These are phyloP conservation scores for Pseudococcus viburni DNA, from an alignment of 2,888 invertebrate species.

Conservation along the genomic window DNA sequence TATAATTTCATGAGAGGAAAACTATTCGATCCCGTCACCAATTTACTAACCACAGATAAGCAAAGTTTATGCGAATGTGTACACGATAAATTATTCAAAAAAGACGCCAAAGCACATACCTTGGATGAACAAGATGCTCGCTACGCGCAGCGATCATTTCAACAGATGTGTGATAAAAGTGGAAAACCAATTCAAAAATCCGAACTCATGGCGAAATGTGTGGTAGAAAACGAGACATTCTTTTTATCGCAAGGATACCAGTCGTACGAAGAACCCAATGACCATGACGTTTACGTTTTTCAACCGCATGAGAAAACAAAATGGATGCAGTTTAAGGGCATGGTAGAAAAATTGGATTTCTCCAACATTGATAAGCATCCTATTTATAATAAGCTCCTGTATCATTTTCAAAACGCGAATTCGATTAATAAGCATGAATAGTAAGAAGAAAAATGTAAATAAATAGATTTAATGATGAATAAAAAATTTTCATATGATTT, in stretches of 20 bases:
- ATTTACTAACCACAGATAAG: not conserved
- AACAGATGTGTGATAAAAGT: not conserved
- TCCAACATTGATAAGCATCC: not conserved
- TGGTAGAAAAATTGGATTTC: not conserved
- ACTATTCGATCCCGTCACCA: not conserved
- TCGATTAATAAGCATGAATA: not conserved
- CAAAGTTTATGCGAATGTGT: conserved; percentile 4
- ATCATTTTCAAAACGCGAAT: not conserved
- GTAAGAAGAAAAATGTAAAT: not conserved
- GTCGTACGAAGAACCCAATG: not conserved
- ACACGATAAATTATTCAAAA: not conserved
- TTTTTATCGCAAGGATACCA: not conserved
- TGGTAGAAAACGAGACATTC: not conserved
- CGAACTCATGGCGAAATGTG: not conserved
- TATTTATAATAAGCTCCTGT: not conserved
- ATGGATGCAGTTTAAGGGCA: not conserved
- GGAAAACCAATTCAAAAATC: not conserved
- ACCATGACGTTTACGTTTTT: not conserved
- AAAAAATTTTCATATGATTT: no score
- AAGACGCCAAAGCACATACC: not conserved
- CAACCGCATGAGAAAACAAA: not conserved
- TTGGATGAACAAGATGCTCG: not conserved
- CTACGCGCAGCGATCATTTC: not conserved
- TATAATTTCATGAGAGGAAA: not conserved
- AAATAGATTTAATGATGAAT: no score